phyloP scores from a whole-genome alignment of 2,888 invertebrate species.

The Microplitis deprimator region DNA sequence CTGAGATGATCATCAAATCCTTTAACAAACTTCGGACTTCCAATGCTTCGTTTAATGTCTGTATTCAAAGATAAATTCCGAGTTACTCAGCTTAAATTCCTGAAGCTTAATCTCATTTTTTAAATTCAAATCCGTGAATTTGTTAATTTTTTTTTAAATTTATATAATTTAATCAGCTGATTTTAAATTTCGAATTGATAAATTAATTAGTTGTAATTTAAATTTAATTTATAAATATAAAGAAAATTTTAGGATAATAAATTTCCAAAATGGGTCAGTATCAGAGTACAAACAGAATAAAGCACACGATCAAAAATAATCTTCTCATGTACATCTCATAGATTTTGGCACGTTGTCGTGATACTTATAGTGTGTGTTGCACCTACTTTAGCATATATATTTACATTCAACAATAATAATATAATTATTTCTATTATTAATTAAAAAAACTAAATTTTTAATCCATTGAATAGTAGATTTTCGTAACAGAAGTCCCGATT shows the following conservation, averaged over 20 bases:
- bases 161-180: not conserved
- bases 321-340: constrained; percentile 6
- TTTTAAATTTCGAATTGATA: not conserved
- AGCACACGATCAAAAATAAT: constrained; percentile 30
- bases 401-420: not conserved
- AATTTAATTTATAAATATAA: not conserved
- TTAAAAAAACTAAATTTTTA: too few species aligned
- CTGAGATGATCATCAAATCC: not conserved
- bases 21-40: not conserved
- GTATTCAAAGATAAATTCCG: not conserved
- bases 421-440: not conserved
- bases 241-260: constrained; percentile 12
- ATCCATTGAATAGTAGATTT: too few species aligned
- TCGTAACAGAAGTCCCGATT: too few species aligned
- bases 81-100: not conserved
- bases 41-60: not conserved
- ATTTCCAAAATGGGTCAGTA: constrained; percentile 32
- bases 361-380: not conserved
- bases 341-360: constrained; percentile 25
- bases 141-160: not conserved
- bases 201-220: not conserved
- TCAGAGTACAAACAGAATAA: constrained; percentile 12
- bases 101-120: not conserved
- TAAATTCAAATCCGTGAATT: not conserved
- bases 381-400: not conserved